Percentiles rank a stretch among this genome's conserved stretches.
These are phyloP conservation scores for Montipora cactus DNA, from an alignment of 64 coral and sea anemone species.

Conservation along the genomic window DNA sequence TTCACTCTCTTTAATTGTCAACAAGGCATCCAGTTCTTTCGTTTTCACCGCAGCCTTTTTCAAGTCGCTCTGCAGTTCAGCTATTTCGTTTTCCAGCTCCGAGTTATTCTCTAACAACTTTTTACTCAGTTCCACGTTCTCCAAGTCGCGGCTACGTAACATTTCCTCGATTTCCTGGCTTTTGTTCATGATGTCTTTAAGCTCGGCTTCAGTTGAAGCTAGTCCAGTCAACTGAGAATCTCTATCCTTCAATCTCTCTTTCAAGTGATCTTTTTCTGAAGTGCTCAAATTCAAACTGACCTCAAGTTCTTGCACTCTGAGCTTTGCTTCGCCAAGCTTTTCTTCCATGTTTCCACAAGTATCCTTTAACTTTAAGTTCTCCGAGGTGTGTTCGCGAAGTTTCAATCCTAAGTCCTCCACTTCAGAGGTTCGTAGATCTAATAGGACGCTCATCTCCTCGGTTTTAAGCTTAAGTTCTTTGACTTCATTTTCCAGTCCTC, in stretches of 20 bases:
- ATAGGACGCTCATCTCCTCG: conserved; percentile 33
- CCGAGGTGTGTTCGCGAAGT: conserved; percentile 24
- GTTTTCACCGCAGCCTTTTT: conserved; percentile 70
- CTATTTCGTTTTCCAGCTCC: conserved; percentile 77
- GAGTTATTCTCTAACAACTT: conserved; percentile 71
- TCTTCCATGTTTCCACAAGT: conserved; percentile 48
- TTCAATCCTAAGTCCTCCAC: conserved; percentile 50
- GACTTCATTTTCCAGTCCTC: conserved; percentile 27
- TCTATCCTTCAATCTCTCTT: conserved; percentile 76
- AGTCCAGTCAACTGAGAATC: conserved; percentile 62
- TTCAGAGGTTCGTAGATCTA: conserved; percentile 49
- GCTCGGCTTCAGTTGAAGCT: conserved; percentile 79
- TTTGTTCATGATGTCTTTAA: conserved; percentile 76
- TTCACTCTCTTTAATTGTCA: conserved; percentile 78
- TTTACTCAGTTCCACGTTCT: conserved; percentile 77
- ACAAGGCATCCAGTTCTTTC: conserved; percentile 76
- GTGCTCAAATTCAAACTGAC: conserved; percentile 62
- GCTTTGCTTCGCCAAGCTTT: conserved; percentile 43
- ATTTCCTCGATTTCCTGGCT: conserved; percentile 85
- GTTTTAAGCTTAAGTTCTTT: conserved; percentile 45
- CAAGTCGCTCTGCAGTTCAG: conserved; percentile 77
- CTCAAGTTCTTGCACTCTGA: conserved; percentile 70
- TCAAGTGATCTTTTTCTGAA: conserved; percentile 71
- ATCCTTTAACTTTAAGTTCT: conserved; percentile 59
- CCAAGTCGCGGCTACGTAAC: conserved; percentile 78